phyloP scores from a whole-genome alignment of 2,797 vertebrate genomes.

The Brachyrhaphis roseni region DNA sequence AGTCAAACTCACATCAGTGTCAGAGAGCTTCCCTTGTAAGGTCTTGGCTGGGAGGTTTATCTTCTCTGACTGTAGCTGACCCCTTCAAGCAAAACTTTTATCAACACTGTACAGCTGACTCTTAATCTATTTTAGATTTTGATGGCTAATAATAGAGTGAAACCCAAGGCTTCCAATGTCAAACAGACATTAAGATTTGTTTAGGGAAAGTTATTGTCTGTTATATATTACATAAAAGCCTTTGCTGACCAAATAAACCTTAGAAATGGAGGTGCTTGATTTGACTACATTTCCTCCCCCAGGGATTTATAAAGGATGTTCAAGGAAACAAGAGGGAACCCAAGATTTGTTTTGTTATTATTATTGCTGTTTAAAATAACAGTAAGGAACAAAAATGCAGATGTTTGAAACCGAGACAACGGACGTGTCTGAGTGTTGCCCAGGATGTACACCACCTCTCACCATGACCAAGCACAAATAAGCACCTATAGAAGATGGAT shows the following conservation, averaged over 20 bases:
- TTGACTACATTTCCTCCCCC: not conserved
- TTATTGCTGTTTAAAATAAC: not conserved
- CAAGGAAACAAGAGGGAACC: not conserved
- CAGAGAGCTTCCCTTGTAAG: constrained; percentile 50
- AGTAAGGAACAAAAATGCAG: not conserved
- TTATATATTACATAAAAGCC: not conserved
- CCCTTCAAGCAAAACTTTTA: constrained; percentile 17
- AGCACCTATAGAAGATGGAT: not conserved
- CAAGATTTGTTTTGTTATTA: not conserved
- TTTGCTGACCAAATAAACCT: not conserved
- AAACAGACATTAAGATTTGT: not conserved
- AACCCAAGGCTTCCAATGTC: constrained; percentile 4
- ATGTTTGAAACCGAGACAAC: not conserved
- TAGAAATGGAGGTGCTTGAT: not conserved
- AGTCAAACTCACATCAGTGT: constrained; percentile 25
- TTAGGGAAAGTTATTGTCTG: not conserved
- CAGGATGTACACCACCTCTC: not conserved
- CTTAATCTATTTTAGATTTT: not conserved
- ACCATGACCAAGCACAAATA: not conserved
- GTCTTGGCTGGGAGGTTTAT: constrained; percentile 33
- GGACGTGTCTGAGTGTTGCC: not conserved
- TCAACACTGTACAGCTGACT: not conserved
- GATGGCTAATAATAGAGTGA: constrained; percentile 1
- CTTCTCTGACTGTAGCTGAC: not conserved
- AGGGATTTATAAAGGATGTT: not conserved